Evolutionary conservation across 2,113 vertebrate genomes (phyloP), one percentile per base, ranked within the genome.

Genomic region (Sorex araneus): DNA sequence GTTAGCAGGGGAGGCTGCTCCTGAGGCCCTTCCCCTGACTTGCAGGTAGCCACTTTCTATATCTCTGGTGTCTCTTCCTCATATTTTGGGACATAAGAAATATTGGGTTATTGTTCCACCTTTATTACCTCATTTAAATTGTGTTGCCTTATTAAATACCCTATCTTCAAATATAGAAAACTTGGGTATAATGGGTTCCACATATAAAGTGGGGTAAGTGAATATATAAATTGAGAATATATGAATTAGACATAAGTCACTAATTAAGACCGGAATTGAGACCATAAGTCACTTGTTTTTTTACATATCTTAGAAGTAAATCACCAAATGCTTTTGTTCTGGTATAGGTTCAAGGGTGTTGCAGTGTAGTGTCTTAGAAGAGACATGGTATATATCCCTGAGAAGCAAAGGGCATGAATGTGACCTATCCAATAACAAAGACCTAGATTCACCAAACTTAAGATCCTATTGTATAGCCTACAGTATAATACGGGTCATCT

Each of bases 321-420:
- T 75, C 30, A 91, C 34, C 71, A 64, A 75, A 54, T 16, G 18
- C 54, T 36, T 91, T 79, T 89, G 16, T 36, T 83, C 32, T 75
- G 32, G 6, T 25, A 32, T 63, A 64, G 36, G 67, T 50, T 74
- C 8, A 74, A 88, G 9, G 30, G 8, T 43, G 9, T 71, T 80
- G 60, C n/a, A 71, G 19, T 15, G 9, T 82, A 83, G 36, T 84
- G 12, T 25, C 3, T 81, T 79, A 71, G 21, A 84, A 79, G 34
- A 45, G 8, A 76, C 4, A 43, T 57, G 8, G 4, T 16, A 54
- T 54, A 75, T 83, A 12, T 74, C 9, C 32, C 11, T 87, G 86
- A 21, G 27, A 82, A 94, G 47, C 27, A 86, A 93, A 86, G 8
- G 66, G 27, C 2, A 91, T 27, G 30, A 6, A 84, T 27, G 32